A percentile compares a stretch with the other conserved stretches of the same genome.
Evolutionary conservation across 2,888 invertebrate genomes (phyloP).

Genomic region (Nephrotoma appendiculata): DNA sequence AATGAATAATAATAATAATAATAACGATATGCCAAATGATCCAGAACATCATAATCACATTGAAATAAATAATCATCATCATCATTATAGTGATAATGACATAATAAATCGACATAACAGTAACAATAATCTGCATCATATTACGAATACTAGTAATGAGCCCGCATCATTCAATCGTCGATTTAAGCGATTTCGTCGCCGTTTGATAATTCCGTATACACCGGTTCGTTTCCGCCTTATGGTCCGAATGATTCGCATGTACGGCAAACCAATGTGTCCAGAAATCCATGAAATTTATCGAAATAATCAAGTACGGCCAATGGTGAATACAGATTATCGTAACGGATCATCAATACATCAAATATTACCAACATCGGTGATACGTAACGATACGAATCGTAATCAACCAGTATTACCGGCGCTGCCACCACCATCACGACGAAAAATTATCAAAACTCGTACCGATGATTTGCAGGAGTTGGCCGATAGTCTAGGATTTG

Average conservation of each 20-base stretch:
- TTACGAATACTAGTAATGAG: not conserved
- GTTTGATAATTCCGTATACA: conserved; percentile 23
- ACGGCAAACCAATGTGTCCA: conserved; percentile 27
- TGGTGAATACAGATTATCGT: conserved; percentile 16
- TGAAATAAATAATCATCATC: not conserved
- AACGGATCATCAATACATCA: conserved; percentile 12
- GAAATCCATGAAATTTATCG: conserved; percentile 5
- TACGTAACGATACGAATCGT: conserved; percentile 19
- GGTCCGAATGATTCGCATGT: conserved; percentile 29
- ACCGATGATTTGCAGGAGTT: conserved; percentile 38
- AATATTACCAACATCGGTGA: conserved; percentile 28
- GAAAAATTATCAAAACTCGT: conserved; percentile 27
- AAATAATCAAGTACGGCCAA: conserved; percentile 29
- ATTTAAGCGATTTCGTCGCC: conserved; percentile 10
- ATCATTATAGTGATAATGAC: not conserved
- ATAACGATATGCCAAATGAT: not conserved
- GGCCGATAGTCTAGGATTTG: conserved; percentile 39
- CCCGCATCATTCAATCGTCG: not conserved
- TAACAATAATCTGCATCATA: conserved; percentile 10
- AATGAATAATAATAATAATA: conserved; percentile 1
- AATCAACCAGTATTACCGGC: conserved; percentile 29
- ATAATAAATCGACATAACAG: not conserved
- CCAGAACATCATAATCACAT: not conserved
- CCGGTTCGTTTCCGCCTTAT: conserved; percentile 25
- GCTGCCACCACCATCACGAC: conserved; percentile 34